Evolutionary conservation across 2,888 invertebrate species (phyloP), one percentile per base, ranked within the genome.

Genomic region (Catocala sponsa): DNA sequence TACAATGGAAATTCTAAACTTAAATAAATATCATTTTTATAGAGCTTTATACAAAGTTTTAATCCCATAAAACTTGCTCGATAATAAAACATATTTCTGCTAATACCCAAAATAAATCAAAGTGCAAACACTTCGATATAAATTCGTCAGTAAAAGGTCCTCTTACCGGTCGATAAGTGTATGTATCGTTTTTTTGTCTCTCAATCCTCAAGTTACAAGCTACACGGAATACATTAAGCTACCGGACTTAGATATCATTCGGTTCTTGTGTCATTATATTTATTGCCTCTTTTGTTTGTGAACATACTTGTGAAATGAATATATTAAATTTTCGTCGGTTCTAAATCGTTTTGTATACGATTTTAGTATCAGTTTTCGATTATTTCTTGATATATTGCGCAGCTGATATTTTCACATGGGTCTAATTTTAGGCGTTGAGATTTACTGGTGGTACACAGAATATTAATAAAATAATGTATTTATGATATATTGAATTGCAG

Each of bases 141-240:
- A 56, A 41, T 59, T 43, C 13, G 63, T 61, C 63, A 59, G 65
- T 47, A 52, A 59, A 51, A 47, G 74, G 74, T 76, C 78, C 77
- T 67, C 63, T 72, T 74, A 76, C 76, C 76, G 54, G 60, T 62
- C 68, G 84, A 82, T 87, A 88, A 88, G 81, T 84, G 81, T 85
- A 84, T 87, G 68, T 67, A 67, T 78, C 63, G 61, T 76, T 75
- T 85, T 84, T 85, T 84, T 64, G 65, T 64, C 53, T 65, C 66
- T 69, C 62, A 50, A 63, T 82, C 84, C 80, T 74, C 76, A 71
- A 73, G 79, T 80, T 78, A 79, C 79, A 78, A 82, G 79, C 83
- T 87, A 91, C 91, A 89, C 85, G 78, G 92, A 87, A 92, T 93
- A 91, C 84, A 92, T 93, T 93, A 92, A 88, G 93, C 93, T 93